phyloP scores from a whole-genome alignment of 1,140 invertebrate species.

The Hypothenemus hampei region DNA sequence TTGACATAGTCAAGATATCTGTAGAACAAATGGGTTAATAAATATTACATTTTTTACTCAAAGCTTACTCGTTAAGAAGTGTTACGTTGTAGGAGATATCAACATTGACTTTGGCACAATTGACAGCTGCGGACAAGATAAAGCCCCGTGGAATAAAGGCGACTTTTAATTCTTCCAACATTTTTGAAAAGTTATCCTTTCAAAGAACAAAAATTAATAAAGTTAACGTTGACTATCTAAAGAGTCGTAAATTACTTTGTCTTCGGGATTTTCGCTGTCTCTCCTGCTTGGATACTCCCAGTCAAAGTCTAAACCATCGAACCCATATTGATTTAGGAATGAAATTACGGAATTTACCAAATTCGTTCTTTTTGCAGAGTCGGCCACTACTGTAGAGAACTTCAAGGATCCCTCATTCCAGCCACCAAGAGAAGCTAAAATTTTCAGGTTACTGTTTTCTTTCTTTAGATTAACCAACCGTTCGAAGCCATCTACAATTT shows the following conservation, averaged over 20 bases:
- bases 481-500: slow-evolving; percentile 46
- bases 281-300: slow-evolving; percentile 73
- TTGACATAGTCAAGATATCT: slow-evolving; percentile 60
- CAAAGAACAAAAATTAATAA: slow-evolving; percentile 16
- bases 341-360: slow-evolving; percentile 39
- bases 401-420: slow-evolving; percentile 64
- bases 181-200: slow-evolving; percentile 31
- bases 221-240: neutral
- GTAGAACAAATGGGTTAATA: too few relatives aligned
- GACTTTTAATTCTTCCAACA: slow-evolving; percentile 32
- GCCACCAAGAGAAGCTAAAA: slow-evolving; percentile 68
- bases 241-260: slow-evolving; percentile 13
- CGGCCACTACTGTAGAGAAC: slow-evolving; percentile 50
- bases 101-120: slow-evolving; percentile 34
- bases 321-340: slow-evolving; percentile 68
- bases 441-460: slow-evolving; percentile 58
- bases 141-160: slow-evolving; percentile 29
- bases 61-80: slow-evolving; percentile 55
- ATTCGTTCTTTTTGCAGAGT: slow-evolving; percentile 26
- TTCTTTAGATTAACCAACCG: slow-evolving; percentile 53
- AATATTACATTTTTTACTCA: too few relatives aligned
- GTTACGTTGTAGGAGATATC: slow-evolving; percentile 82
- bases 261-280: slow-evolving; percentile 23
- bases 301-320: slow-evolving; percentile 79
- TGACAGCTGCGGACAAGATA: slow-evolving; percentile 31